A percentile compares a stretch with the other conserved stretches of the same genome.
These are phyloP conservation scores for Oxygymnocypris stewartii DNA, from an alignment of 2,113 vertebrate species.

Conservation along the genomic window DNA sequence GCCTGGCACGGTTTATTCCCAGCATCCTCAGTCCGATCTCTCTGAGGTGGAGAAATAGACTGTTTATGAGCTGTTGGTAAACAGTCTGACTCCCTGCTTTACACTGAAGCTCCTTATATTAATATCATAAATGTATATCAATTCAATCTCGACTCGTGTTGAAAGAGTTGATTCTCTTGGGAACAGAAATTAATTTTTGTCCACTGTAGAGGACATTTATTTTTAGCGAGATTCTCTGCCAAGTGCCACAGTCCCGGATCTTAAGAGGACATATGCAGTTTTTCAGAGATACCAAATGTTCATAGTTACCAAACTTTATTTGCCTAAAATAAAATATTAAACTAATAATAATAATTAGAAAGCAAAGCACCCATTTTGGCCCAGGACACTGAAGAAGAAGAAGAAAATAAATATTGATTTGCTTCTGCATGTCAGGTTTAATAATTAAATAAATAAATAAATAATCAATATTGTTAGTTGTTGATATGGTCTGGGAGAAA, in stretches of 20 bases:
- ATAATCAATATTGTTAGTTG: background rate
- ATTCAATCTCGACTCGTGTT: background rate
- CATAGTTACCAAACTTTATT: background rate
- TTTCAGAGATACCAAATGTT: background rate
- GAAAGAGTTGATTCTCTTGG: background rate
- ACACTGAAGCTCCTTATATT: conserved; percentile 12
- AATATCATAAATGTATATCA: background rate
- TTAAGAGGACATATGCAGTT: background rate
- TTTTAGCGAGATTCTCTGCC: background rate
- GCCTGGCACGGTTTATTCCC: background rate
- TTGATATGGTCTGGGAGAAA: background rate
- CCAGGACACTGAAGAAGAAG: too few species aligned
- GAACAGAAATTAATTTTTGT: background rate
- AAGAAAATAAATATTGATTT: background rate
- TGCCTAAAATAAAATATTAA: too few species aligned
- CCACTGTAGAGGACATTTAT: background rate
- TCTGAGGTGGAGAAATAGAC: background rate
- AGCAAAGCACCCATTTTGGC: too few species aligned
- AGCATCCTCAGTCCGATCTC: background rate
- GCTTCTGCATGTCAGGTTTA: background rate
- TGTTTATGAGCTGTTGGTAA: conserved; percentile 4
- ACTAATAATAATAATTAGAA: too few species aligned
- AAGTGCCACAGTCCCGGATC: background rate
- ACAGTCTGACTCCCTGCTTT: background rate
- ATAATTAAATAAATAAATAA: background rate